Evolutionary conservation across 2,113 vertebrate species (phyloP).

Genomic region (Rhagologus leucostigma): DNA sequence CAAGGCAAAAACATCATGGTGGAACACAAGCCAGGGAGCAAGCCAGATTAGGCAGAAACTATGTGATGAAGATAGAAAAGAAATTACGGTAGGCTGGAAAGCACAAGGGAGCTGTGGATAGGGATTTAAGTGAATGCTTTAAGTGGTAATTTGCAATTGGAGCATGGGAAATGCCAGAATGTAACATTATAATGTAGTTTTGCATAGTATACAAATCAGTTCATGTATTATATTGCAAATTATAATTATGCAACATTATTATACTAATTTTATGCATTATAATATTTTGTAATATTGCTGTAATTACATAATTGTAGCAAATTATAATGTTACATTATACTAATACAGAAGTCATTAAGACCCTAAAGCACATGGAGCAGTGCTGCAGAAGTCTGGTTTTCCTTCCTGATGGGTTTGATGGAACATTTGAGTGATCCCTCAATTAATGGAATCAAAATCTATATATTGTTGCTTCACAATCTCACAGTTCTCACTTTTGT

Average conservation of each 20-base stretch:
- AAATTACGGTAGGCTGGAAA: background rate
- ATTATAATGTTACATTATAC: background rate
- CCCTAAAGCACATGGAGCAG: background rate
- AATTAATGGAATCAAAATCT: background rate
- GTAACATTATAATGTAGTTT: background rate
- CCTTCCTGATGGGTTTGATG: background rate
- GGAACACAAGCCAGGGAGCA: background rate
- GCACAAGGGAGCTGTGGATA: background rate
- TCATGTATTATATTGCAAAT: background rate
- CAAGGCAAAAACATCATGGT: background rate
- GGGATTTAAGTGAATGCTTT: background rate
- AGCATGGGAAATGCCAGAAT: background rate
- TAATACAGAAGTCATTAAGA: background rate
- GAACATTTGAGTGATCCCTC: background rate
- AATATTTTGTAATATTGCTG: slow-evolving; percentile 16
- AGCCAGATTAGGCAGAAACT: background rate
- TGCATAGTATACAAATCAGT: background rate
- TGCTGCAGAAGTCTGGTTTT: background rate
- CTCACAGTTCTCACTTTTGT: background rate
- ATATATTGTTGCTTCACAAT: background rate
- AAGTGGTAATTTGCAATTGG: background rate
- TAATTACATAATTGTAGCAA: slow-evolving; percentile 17
- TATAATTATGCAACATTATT: background rate
- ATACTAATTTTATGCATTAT: background rate
- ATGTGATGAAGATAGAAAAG: background rate